A percentile compares a stretch with the other conserved stretches of the same genome.
These are phyloP conservation scores for Syngnathoides biaculeatus DNA, from an alignment of 2,113 vertebrate species.

Conservation along the genomic window DNA sequence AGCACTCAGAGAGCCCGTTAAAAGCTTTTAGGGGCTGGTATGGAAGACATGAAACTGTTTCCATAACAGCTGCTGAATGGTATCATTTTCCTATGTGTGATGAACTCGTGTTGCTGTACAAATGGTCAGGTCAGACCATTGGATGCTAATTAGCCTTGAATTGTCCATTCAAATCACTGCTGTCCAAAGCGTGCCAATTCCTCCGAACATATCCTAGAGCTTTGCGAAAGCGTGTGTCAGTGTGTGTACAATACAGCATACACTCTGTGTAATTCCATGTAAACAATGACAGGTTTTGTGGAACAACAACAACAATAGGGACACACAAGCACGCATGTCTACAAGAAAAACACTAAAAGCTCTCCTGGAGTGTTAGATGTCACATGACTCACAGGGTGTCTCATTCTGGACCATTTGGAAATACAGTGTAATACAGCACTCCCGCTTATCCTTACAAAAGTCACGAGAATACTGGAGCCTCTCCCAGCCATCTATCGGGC, in stretches of 20 bases:
- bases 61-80: constrained; percentile 45
- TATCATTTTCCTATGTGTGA: constrained; percentile 27
- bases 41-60: constrained; percentile 52
- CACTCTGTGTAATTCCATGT: constrained; percentile 1
- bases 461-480: no score
- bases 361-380: constrained; percentile 38
- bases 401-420: constrained; percentile 12
- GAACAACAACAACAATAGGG: constrained; percentile 21
- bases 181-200: constrained; percentile 31
- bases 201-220: constrained; percentile 17
- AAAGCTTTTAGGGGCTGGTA: constrained; percentile 45
- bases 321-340: not conserved
- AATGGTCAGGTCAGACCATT: constrained; percentile 37
- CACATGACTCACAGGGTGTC: constrained; percentile 32
- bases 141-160: constrained; percentile 30
- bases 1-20: constrained; percentile 47
- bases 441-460: no score
- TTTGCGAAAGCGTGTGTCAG: constrained; percentile 5
- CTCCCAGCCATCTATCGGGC: no score
- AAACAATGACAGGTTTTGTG: constrained; percentile 4
- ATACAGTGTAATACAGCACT: no score
- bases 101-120: constrained; percentile 25
- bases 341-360: constrained; percentile 35
- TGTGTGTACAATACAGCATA: constrained; percentile 6
- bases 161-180: constrained; percentile 28